These are phyloP conservation scores for Cryptus viduatorius DNA, from an alignment of 2,888 invertebrate species.

Conservation along the genomic window DNA sequence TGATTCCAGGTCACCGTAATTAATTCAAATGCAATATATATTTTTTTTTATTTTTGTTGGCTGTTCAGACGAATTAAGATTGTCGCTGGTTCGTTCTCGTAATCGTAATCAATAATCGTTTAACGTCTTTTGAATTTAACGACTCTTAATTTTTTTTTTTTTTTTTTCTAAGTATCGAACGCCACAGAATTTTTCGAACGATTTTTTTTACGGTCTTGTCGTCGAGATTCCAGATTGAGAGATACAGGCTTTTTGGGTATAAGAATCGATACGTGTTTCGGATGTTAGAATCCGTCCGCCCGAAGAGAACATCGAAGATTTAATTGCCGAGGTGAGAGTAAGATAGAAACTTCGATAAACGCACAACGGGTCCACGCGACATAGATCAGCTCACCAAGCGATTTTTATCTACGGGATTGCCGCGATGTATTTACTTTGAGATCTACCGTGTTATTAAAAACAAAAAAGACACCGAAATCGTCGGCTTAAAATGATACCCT, in stretches of 20 bases:
- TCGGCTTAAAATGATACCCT: not conserved
- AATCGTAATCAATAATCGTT: not conserved
- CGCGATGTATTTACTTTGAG: slow-evolving; percentile 14
- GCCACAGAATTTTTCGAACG: not conserved
- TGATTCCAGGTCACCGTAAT: slow-evolving; percentile 33
- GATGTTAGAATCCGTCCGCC: slow-evolving; percentile 35
- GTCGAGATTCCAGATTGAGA: slow-evolving; percentile 62
- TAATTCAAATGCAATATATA: slow-evolving; percentile 1
- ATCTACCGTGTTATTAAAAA: slow-evolving; percentile 17
- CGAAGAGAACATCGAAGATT: slow-evolving; percentile 68
- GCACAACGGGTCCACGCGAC: slow-evolving; percentile 23
- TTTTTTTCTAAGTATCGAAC: not conserved
- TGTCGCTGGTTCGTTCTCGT: not conserved
- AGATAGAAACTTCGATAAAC: slow-evolving; percentile 54
- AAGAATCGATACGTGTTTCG: slow-evolving; percentile 65
- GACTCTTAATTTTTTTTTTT: not conserved
- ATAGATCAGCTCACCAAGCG: slow-evolving; percentile 26
- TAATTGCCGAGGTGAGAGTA: slow-evolving; percentile 69
- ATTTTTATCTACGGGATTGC: slow-evolving; percentile 42
- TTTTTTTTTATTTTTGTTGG: not conserved
- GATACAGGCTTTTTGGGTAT: slow-evolving; percentile 51
- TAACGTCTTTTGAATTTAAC: not conserved
- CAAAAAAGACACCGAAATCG: not conserved
- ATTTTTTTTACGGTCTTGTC: slow-evolving; percentile 33
- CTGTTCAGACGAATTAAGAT: not conserved